phyloP scores from a whole-genome alignment of 2,797 vertebrate genomes.

The Propithecus deckenii region DNA sequence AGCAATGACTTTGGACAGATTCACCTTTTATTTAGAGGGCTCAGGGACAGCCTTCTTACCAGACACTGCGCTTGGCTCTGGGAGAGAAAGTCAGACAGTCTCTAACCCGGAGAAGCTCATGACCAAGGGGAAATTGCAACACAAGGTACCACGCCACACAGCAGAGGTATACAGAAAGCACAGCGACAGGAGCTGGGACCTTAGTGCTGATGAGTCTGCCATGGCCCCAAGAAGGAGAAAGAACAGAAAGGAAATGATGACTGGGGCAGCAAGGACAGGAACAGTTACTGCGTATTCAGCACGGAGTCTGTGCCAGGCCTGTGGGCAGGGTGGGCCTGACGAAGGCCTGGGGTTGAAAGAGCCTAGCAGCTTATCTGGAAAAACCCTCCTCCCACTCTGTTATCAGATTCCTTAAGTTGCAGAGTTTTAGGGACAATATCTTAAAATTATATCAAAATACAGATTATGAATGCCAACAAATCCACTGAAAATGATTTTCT shows the following conservation, averaged over 20 bases:
- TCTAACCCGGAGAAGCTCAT: background rate
- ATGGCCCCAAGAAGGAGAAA: background rate
- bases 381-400: background rate
- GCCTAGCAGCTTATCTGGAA: background rate
- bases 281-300: fast-evolving
- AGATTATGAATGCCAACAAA: background rate
- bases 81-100: background rate
- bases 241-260: background rate
- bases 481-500: background rate
- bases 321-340: fast-evolving
- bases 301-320: fast-evolving
- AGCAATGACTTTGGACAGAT: too few relatives aligned
- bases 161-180: background rate
- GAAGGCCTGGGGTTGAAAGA: fast-evolving
- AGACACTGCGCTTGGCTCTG: background rate
- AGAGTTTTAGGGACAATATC: background rate
- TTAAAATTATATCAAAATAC: background rate
- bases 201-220: fast-evolving
- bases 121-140: too few relatives aligned
- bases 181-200: too few relatives aligned
- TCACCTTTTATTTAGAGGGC: background rate
- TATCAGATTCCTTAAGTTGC: background rate
- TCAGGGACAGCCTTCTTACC: background rate
- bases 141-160: fast-evolving
- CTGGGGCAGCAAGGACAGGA: fast-evolving